These are phyloP conservation scores for Epizoanthus ramosus DNA, from an alignment of 92 coral and sea anemone genomes.

Conservation along the genomic window DNA sequence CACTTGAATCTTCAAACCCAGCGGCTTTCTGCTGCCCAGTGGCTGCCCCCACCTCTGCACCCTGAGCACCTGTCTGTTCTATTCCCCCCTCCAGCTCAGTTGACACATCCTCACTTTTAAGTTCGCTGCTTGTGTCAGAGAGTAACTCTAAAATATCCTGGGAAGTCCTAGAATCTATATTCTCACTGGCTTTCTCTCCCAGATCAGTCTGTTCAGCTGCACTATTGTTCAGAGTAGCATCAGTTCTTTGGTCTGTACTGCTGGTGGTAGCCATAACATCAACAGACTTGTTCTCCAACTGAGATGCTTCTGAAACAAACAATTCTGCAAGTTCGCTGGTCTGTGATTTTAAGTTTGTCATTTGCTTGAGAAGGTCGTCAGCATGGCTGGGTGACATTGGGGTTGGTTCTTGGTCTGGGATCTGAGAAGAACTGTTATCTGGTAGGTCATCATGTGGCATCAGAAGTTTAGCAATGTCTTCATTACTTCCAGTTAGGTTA, in stretches of 20 bases:
- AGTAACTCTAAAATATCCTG: neutral
- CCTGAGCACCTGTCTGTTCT: neutral
- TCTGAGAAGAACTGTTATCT: slow-evolving; percentile 47
- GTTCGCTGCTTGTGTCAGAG: no score
- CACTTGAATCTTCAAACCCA: slow-evolving; percentile 13
- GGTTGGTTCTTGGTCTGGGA: neutral
- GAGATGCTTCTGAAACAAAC: slow-evolving; percentile 27
- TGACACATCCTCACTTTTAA: neutral
- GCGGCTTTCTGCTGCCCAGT: neutral
- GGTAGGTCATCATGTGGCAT: slow-evolving; percentile 61
- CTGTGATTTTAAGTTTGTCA: slow-evolving; percentile 33
- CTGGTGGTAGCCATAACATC: neutral
- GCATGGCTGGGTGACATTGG: slow-evolving; percentile 33
- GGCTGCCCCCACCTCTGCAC: neutral
- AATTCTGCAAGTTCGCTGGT: slow-evolving; percentile 23
- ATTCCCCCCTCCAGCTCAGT: neutral
- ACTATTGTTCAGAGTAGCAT: neutral
- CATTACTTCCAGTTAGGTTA: slow-evolving; percentile 70
- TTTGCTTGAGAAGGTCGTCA: slow-evolving; percentile 14
- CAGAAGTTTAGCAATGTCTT: slow-evolving; percentile 81
- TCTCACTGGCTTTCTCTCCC: neutral
- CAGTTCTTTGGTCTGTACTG: neutral
- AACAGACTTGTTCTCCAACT: slow-evolving; percentile 2
- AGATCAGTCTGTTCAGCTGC: neutral
- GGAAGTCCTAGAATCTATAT: neutral